phyloP scores from a whole-genome alignment of 2,888 invertebrate genomes.

The Temnothorax rugatulus region DNA sequence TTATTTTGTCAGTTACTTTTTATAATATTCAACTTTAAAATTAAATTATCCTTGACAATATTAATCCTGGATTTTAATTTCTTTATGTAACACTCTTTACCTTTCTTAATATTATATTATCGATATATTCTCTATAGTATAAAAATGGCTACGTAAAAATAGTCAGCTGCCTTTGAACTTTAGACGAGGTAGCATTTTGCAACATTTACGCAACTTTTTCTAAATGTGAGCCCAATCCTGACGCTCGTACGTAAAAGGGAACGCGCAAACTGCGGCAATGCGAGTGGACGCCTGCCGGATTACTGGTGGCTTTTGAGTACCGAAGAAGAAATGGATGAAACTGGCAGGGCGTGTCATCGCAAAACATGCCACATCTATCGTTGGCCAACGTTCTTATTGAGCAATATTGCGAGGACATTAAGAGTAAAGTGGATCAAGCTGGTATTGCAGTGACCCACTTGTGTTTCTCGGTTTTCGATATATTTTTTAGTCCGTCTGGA shows the following conservation, averaged over 20 bases:
- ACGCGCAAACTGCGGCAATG: neutral
- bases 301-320: conserved; percentile 40
- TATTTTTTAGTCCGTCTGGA: conserved; percentile 9
- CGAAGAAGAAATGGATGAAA: conserved; percentile 34
- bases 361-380: conserved; percentile 63
- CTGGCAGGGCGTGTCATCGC: conserved; percentile 29
- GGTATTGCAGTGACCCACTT: conserved; percentile 58
- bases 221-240: neutral
- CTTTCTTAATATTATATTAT: neutral
- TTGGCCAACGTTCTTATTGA: conserved; percentile 42
- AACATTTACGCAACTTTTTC: conserved; percentile 19
- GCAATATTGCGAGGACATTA: conserved; percentile 57
- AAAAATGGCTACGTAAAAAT: conserved; percentile 29
- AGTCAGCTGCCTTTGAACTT: conserved; percentile 29
- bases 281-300: neutral
- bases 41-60: neutral
- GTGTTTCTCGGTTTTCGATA: conserved; percentile 39
- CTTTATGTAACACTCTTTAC: neutral
- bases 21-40: neutral
- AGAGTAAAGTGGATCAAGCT: conserved; percentile 63
- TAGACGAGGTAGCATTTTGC: neutral
- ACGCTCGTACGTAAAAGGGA: neutral
- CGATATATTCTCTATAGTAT: neutral
- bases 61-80: neutral
- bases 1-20: neutral